A percentile compares a stretch with the other conserved stretches of the same genome.
phyloP scores from a whole-genome alignment of 2,888 invertebrate genomes.

The Clistopyga incitator region DNA sequence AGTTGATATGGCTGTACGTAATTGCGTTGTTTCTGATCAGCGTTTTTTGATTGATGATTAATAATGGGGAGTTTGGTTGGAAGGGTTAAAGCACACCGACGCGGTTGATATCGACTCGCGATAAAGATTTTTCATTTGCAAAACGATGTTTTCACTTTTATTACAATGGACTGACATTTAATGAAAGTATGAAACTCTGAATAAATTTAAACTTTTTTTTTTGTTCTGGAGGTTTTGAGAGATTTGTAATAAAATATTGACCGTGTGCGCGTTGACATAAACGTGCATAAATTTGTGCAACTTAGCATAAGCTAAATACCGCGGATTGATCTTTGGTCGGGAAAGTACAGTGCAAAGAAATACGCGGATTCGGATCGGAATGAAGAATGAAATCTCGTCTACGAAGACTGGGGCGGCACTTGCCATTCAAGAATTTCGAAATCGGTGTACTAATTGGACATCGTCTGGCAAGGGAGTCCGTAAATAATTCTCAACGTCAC shows the following conservation, averaged over 20 bases:
- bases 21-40: too few relatives aligned
- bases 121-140: too few relatives aligned
- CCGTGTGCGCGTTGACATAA: not conserved
- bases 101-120: too few relatives aligned
- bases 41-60: too few relatives aligned
- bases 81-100: too few relatives aligned
- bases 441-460: constrained; percentile 62
- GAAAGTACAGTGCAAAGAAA: constrained; percentile 3
- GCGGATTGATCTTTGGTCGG: constrained; percentile 5
- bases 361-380: not conserved
- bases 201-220: too few relatives aligned
- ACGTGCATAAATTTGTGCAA: constrained; percentile 1
- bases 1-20: too few relatives aligned
- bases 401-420: constrained; percentile 20
- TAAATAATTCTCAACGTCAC: constrained; percentile 63
- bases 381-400: not conserved
- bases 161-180: too few relatives aligned
- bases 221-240: not conserved
- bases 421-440: constrained; percentile 57
- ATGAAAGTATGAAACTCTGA: too few relatives aligned
- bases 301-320: not conserved
- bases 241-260: not conserved
- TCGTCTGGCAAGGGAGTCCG: constrained; percentile 55
- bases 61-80: too few relatives aligned
- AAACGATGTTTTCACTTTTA: too few relatives aligned